Percentiles rank a stretch among this genome's conserved stretches.
Evolutionary conservation across 2,113 vertebrate genomes (phyloP).

Genomic region (Sinocyclocheilus anophthalmus): DNA sequence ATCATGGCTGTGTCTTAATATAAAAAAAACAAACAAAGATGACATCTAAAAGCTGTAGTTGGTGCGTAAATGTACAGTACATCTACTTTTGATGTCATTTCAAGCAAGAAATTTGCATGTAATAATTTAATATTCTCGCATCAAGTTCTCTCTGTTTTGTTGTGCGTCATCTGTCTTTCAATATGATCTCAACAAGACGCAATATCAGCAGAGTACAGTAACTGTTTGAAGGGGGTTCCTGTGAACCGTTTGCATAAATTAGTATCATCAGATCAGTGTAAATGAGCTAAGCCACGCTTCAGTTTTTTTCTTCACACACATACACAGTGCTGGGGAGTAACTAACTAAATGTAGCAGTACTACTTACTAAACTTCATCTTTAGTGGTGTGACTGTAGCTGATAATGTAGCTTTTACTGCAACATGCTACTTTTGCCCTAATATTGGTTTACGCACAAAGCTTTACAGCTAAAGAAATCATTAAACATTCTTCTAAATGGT

Average conservation of each 20-base stretch:
- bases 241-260: constrained; percentile 65
- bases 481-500: neutral
- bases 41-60: too few species aligned
- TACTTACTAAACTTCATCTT: neutral
- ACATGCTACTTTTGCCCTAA: neutral
- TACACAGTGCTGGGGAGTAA: neutral
- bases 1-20: neutral
- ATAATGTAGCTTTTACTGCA: neutral
- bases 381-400: neutral
- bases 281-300: constrained; percentile 53
- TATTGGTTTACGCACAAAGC: neutral
- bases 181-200: constrained; percentile 6
- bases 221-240: constrained; percentile 48
- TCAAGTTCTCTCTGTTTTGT: too few species aligned
- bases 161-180: neutral
- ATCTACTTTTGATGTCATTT: too few species aligned
- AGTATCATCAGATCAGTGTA: constrained; percentile 56
- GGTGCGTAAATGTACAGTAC: too few species aligned
- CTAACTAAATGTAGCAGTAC: constrained; percentile 32
- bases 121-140: too few species aligned
- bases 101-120: too few species aligned
- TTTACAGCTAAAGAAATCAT: neutral
- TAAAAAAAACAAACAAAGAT: too few species aligned
- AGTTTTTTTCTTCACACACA: neutral
- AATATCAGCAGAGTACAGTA: constrained; percentile 34